Base-by-base conservation (phyloP, 2,888 invertebrate species). In the Smittia sp. region DNA sequence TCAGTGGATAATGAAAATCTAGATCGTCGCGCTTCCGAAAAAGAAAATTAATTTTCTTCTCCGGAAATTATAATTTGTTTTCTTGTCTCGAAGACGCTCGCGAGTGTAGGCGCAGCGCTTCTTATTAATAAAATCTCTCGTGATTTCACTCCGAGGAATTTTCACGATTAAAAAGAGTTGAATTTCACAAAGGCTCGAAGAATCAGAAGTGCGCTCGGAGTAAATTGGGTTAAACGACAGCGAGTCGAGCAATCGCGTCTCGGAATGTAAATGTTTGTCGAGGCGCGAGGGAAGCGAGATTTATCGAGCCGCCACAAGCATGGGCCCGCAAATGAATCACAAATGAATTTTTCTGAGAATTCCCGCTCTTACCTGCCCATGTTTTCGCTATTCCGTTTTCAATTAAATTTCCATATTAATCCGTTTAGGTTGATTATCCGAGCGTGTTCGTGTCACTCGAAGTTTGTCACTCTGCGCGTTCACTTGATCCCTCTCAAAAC, bases 361-460 rank as follows among this genome's bases (percentile, higher is more conserved):
- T 46, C 3, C 11, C 3, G 13, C 46, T 46, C 46, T 46, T 13
- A 58, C 58, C 58, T 58, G 22, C 58, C 18, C 58, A 58, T 58
- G n/a, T 58, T 58, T 58, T 58, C 22, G 6, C 58, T 20, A 13
- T 13, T n/a, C n/a, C n/a, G n/a, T n/a, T n/a, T n/a, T 58, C 58
- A 58, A 58, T 58, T 58, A 20, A 58, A 58, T 58, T 58, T 58
- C 18, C 58, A 58, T 58, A 58, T 22, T 58, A 58, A 58, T 58
- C 58, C 58, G 7, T 22, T 58, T n/a, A 58, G 9, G 2, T 58
- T 58, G 58, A 7, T 58, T 13, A 58, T 58, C 18, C 46, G 15
- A 3, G 46, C 46, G 15, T 46, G 13, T 46, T 46, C n/a, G 46
- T 15, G 32, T 46, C n/a, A 46, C 15, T 46, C 2, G 15, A 11